Evolutionary conservation across 2,888 invertebrate species (phyloP).

Genomic region (Aspidiotus rigidus): DNA sequence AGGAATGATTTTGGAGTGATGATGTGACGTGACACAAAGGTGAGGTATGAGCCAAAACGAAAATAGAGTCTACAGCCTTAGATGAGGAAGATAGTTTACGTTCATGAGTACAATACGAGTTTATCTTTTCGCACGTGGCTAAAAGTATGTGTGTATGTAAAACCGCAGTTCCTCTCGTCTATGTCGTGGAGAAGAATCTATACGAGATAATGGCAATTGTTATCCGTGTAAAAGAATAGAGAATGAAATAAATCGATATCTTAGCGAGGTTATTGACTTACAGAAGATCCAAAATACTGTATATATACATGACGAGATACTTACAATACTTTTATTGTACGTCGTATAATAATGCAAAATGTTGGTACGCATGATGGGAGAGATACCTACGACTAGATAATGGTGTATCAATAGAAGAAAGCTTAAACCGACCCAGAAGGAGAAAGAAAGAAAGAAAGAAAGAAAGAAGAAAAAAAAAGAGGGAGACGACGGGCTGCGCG

Average conservation of each 20-base stretch:
- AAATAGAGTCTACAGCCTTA: too few relatives aligned
- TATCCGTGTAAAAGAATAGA: not conserved
- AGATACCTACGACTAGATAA: not conserved
- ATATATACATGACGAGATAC: slow-evolving; percentile 21
- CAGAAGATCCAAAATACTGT: slow-evolving; percentile 6
- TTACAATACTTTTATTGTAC: not conserved
- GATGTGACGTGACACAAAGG: too few relatives aligned
- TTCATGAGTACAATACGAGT: too few relatives aligned
- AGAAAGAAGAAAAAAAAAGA: not conserved
- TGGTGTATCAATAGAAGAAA: too few relatives aligned
- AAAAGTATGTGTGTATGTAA: too few relatives aligned
- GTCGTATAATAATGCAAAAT: too few relatives aligned
- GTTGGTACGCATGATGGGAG: not conserved
- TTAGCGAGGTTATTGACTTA: slow-evolving; percentile 31
- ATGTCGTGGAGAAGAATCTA: not conserved
- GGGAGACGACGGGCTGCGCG: not conserved
- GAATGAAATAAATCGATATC: slow-evolving; percentile 17
- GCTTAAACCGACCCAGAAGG: too few relatives aligned
- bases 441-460: not conserved
- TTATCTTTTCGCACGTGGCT: too few relatives aligned
- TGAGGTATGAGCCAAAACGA: too few relatives aligned
- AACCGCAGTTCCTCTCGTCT: not conserved
- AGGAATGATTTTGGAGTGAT: too few relatives aligned
- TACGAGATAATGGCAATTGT: not conserved
- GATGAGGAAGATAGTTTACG: too few relatives aligned